Evolutionary conservation across 1,140 invertebrate species (phyloP).

Genomic region (Neodiprion virginianus): DNA sequence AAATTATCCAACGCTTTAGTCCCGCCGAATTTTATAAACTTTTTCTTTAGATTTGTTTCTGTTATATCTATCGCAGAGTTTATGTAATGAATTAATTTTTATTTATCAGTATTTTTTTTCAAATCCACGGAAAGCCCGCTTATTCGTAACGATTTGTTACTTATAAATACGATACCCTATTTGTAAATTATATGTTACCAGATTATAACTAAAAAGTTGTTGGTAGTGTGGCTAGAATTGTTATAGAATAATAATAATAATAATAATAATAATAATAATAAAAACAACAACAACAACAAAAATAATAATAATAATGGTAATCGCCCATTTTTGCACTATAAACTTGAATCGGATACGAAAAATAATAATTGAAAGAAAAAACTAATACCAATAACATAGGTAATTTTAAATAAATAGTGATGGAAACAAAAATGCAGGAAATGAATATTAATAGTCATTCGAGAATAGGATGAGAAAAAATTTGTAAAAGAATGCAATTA

Average conservation of each 20-base stretch:
- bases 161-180: too few species aligned
- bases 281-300: too few species aligned
- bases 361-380: background rate
- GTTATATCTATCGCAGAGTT: background rate
- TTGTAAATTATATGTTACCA: too few species aligned
- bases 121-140: background rate
- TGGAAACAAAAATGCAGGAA: constrained; percentile 5
- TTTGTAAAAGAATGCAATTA: background rate
- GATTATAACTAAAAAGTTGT: background rate
- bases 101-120: background rate
- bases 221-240: background rate
- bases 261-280: too few species aligned
- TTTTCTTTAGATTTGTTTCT: too few species aligned
- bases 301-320: too few species aligned
- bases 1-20: too few species aligned
- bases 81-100: background rate
- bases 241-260: background rate
- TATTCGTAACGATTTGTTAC: too few species aligned
- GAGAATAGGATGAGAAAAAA: background rate
- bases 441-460: constrained; percentile 3
- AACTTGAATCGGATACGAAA: background rate
- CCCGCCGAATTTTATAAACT: too few species aligned
- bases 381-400: background rate
- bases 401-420: constrained; percentile 11
- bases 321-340: background rate